A percentile compares a stretch with the other conserved stretches of the same genome.
phyloP scores from a whole-genome alignment of 92 coral and sea anemone genomes.

The Porites divaricata region DNA sequence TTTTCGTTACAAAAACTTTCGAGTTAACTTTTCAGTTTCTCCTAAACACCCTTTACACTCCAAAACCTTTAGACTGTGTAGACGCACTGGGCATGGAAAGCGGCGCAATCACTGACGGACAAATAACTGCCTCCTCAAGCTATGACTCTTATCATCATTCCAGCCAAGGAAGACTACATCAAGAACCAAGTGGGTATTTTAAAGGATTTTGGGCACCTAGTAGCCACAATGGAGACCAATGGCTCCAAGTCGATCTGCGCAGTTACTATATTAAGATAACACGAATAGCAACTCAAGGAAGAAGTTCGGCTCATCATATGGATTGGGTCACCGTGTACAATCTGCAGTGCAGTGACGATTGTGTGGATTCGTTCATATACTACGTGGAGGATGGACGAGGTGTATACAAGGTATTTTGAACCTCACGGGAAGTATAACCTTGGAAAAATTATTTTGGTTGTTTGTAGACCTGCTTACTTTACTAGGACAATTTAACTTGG shows the following conservation, averaged over 20 bases:
- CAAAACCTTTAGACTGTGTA: conserved; percentile 2
- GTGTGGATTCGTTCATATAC: not conserved
- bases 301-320: not conserved
- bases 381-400: conserved; percentile 8
- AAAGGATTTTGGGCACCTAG: not conserved
- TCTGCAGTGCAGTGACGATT: conserved; percentile 13
- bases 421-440: too few relatives aligned
- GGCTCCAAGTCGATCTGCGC: conserved; percentile 17
- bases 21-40: too few relatives aligned
- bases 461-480: too few relatives aligned
- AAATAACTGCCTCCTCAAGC: conserved; percentile 3
- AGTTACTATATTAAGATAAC: conserved; percentile 1
- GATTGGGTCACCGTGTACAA: conserved; percentile 25
- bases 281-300: conserved; percentile 29
- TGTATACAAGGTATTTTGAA: not conserved
- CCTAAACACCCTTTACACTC: not conserved
- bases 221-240: not conserved
- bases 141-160: not conserved
- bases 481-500: too few relatives aligned
- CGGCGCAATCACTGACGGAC: not conserved
- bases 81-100: conserved; percentile 17
- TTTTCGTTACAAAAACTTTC: too few relatives aligned
- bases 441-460: too few relatives aligned
- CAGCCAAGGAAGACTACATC: not conserved
- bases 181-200: not conserved